These are phyloP conservation scores for Prosapia bicincta DNA, from an alignment of 2,888 invertebrate genomes.

Conservation along the genomic window DNA sequence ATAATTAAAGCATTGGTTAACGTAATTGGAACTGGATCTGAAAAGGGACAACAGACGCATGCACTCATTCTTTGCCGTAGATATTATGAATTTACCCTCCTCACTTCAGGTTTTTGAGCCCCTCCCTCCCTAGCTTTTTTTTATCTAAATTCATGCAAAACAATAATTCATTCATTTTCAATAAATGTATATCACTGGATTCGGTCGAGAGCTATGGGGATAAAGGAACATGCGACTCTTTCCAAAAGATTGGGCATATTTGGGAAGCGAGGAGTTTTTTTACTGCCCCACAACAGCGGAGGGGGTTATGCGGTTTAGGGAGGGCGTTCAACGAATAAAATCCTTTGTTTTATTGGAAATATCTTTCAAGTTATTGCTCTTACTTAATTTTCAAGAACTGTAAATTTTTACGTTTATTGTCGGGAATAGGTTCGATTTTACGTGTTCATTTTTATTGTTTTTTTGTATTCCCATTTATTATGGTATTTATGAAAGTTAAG, in stretches of 20 bases:
- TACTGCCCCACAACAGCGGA: not conserved
- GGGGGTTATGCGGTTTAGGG: not conserved
- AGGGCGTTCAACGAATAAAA: not conserved
- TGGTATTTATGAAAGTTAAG: too few species aligned
- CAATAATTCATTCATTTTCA: constrained; percentile 26
- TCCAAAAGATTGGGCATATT: constrained; percentile 29
- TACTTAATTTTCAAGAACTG: not conserved
- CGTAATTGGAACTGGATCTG: too few species aligned
- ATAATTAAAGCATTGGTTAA: too few species aligned
- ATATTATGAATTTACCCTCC: too few species aligned
- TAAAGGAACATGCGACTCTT: constrained; percentile 11
- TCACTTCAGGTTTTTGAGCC: not conserved
- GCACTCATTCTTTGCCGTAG: too few species aligned
- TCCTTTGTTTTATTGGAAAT: constrained; percentile 2
- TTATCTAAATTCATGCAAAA: constrained; percentile 23
- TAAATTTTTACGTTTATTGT: not conserved
- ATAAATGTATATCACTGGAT: constrained; percentile 25
- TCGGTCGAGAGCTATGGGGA: not conserved
- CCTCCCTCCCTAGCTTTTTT: not conserved
- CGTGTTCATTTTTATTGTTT: not conserved
- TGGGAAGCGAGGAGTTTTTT: constrained; percentile 6
- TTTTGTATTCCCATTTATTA: too few species aligned
- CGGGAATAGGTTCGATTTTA: not conserved
- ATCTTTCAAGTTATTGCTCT: not conserved
- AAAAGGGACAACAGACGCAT: too few species aligned